Evolutionary conservation across 1,140 invertebrate species (phyloP).

Genomic region (Chionoecetes opilio): DNA sequence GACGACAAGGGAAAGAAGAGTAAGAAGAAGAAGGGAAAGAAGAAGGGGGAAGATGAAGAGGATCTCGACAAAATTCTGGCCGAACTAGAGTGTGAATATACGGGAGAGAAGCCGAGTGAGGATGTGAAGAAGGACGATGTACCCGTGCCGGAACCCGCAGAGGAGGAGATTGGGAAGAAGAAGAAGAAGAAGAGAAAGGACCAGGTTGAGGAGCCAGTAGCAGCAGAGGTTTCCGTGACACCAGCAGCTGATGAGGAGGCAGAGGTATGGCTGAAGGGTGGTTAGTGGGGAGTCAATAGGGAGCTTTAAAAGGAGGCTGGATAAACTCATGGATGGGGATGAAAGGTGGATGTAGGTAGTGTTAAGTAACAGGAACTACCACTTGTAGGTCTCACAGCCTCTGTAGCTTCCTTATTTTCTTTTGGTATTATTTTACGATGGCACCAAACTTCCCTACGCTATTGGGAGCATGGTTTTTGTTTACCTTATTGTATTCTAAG

Average conservation of each 20-base stretch:
- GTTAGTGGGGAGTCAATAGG: no score
- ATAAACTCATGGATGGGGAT: no score
- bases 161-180: constrained; percentile 86
- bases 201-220: constrained; percentile 86
- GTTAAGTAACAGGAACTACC: no score
- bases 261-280: not conserved
- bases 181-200: constrained; percentile 88
- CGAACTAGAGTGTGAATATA: constrained; percentile 82
- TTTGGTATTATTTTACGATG: no score
- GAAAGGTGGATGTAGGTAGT: no score
- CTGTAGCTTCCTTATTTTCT: no score
- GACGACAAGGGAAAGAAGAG: constrained; percentile 65
- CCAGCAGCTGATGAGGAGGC: not conserved
- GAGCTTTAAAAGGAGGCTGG: no score
- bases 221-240: not conserved
- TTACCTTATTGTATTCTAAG: no score
- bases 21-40: constrained; percentile 85
- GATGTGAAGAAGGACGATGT: constrained; percentile 84
- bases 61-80: constrained; percentile 93
- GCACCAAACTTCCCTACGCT: no score
- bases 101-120: constrained; percentile 80
- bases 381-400: no score
- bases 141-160: constrained; percentile 84
- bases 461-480: no score
- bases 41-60: constrained; percentile 88